Evolutionary conservation across 2,113 vertebrate species (phyloP).

Genomic region (Rhinichthys klamathensis): DNA sequence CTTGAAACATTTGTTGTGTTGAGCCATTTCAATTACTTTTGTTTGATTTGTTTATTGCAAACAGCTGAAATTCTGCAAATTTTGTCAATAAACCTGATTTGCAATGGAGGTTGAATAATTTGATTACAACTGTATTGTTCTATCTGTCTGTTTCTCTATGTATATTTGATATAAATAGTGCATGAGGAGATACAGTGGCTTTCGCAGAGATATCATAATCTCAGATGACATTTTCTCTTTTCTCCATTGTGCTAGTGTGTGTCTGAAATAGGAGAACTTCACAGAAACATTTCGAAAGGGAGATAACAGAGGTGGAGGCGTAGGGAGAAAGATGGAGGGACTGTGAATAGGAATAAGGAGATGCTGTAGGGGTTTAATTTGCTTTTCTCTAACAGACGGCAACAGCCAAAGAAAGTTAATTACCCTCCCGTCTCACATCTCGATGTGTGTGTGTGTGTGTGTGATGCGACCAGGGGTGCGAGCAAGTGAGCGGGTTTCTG

Average conservation of each 20-base stretch:
- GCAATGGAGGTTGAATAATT: too few species aligned
- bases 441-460: background rate
- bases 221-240: background rate
- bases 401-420: slow-evolving; percentile 43
- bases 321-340: slow-evolving; percentile 13
- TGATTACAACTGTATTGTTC: background rate
- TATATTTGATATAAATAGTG: background rate
- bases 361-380: slow-evolving; percentile 43
- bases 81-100: too few species aligned
- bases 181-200: background rate
- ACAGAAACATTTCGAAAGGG: background rate
- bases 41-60: too few species aligned
- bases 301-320: slow-evolving; percentile 1
- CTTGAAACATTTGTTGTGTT: too few species aligned
- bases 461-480: background rate
- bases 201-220: background rate
- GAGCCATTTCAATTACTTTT: too few species aligned
- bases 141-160: background rate
- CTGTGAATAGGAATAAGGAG: slow-evolving; percentile 16
- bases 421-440: slow-evolving; percentile 39
- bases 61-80: too few species aligned
- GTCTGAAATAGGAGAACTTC: background rate
- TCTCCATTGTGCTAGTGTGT: background rate
- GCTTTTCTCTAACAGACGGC: slow-evolving; percentile 46
- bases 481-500: background rate